Conservation (phyloP, 2,113 vertebrate species). For the Anas platyrhynchos region DNA sequence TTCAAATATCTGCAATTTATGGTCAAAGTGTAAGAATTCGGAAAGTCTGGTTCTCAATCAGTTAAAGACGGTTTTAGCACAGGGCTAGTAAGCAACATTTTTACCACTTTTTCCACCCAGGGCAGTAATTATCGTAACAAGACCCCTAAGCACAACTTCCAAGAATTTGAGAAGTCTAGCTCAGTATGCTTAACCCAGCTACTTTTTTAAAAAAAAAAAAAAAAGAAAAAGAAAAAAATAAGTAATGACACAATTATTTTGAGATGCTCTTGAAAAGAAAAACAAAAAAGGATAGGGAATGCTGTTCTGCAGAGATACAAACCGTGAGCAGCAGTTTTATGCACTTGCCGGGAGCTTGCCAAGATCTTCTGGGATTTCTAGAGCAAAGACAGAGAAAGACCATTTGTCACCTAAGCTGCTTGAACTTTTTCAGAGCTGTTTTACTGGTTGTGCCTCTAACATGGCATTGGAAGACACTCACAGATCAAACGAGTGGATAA, state of each 20-base stretch:
- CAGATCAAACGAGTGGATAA: background rate
- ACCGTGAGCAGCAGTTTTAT: slow-evolving; percentile 81
- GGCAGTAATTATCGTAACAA: background rate
- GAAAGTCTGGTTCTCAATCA: background rate
- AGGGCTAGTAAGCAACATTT: background rate
- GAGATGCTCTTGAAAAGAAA: background rate
- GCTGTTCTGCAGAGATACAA: slow-evolving; percentile 28
- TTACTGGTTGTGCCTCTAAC: background rate
- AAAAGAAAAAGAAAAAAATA: background rate
- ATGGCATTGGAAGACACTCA: background rate
- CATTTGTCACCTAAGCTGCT: background rate
- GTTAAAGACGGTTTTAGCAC: background rate
- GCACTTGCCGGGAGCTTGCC: slow-evolving; percentile 67
- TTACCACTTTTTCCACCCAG: background rate
- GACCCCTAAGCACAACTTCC: background rate
- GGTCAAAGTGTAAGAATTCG: background rate
- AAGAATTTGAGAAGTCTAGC: background rate
- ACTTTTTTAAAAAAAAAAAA: too few relatives aligned
- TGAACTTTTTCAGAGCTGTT: background rate
- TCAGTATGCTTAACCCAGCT: rapidly evolving
- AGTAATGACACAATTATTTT: background rate
- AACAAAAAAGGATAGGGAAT: background rate
- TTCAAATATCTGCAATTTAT: rapidly evolving
- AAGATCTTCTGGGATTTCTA: slow-evolving; percentile 66
- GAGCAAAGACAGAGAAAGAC: background rate